Evolutionary conservation across 2,113 vertebrate species (phyloP).

Genomic region (Tragelaphus strepsiceros): DNA sequence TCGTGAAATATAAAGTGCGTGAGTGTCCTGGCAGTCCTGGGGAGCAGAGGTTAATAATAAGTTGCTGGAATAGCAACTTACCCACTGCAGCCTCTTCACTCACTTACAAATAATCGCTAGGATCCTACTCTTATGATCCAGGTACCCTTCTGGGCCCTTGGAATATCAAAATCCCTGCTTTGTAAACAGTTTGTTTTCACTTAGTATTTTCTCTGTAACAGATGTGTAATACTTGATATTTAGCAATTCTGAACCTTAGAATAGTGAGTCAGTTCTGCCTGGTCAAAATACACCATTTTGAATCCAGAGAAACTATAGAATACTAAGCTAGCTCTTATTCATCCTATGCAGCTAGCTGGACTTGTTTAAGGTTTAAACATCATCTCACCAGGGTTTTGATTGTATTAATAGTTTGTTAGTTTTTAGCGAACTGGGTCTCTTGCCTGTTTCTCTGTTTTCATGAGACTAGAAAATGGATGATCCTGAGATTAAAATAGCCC

Average conservation of each 20-base stretch:
- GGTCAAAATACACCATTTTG: neutral
- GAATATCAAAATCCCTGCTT: conserved; percentile 1
- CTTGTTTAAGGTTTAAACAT: conserved; percentile 12
- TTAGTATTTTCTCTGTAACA: neutral
- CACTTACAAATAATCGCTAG: neutral
- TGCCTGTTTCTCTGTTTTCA: conserved; percentile 16
- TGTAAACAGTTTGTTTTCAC: conserved; percentile 34
- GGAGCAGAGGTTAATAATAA: neutral
- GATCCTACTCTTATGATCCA: neutral
- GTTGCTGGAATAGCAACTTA: conserved; percentile 12
- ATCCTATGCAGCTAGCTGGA: neutral
- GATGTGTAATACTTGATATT: neutral
- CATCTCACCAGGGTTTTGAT: neutral
- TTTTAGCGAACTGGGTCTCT: neutral
- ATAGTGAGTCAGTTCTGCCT: neutral
- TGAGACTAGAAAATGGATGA: neutral
- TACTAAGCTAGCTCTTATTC: neutral
- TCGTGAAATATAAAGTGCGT: neutral
- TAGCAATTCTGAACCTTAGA: conserved; percentile 25
- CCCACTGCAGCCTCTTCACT: neutral
- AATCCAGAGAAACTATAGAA: neutral
- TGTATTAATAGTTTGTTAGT: neutral
- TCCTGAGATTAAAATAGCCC: neutral
- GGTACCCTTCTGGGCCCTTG: neutral
- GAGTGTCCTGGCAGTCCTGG: neutral